phyloP scores from a whole-genome alignment of 1,140 invertebrate genomes.

The Psilanteris sp. region DNA sequence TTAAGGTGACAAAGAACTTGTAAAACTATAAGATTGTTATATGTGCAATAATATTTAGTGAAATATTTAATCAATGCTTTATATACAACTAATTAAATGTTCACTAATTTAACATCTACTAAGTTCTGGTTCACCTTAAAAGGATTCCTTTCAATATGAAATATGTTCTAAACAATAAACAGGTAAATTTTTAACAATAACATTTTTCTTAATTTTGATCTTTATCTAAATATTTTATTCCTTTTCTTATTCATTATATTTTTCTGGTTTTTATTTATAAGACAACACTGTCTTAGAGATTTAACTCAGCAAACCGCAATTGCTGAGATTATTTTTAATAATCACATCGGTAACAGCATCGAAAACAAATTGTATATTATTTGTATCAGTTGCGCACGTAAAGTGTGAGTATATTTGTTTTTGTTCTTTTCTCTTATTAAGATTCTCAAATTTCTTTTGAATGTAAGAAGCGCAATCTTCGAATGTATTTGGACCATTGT shows the following conservation, averaged over 20 bases:
- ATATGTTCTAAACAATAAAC: slow-evolving; percentile 20
- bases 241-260: no score
- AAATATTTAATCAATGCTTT: no score
- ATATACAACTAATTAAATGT: no score
- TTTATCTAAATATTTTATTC: no score
- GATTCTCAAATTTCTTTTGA: slow-evolving; percentile 92
- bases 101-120: neutral
- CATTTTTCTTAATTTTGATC: no score
- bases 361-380: slow-evolving; percentile 95
- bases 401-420: slow-evolving; percentile 96
- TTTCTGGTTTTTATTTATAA: slow-evolving; percentile 19
- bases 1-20: no score
- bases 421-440: slow-evolving; percentile 91
- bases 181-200: neutral
- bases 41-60: no score
- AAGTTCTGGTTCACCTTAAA: neutral
- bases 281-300: slow-evolving; percentile 48
- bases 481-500: slow-evolving; percentile 91
- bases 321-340: slow-evolving; percentile 95
- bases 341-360: slow-evolving; percentile 96
- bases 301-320: slow-evolving; percentile 87
- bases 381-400: slow-evolving; percentile 95
- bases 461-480: slow-evolving; percentile 93
- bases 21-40: no score
- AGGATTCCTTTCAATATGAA: slow-evolving; percentile 10